These are phyloP conservation scores for Ceraclea dissimilis DNA, from an alignment of 2,888 invertebrate species.

Conservation along the genomic window DNA sequence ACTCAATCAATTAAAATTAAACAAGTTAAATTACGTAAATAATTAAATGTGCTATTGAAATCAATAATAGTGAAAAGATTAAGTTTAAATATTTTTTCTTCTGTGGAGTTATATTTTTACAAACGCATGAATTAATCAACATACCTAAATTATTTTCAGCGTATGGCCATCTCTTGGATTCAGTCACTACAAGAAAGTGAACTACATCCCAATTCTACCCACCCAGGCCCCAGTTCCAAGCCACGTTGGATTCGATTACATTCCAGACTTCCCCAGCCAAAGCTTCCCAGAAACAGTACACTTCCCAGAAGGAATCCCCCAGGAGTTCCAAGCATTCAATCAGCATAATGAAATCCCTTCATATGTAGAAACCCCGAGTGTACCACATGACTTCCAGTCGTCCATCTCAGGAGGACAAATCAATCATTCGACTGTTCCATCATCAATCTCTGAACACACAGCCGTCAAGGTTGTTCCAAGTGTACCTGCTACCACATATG, in stretches of 20 bases:
- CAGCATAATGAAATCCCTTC: not conserved
- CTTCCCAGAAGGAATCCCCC: not conserved
- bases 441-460: not conserved
- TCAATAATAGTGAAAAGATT: too few relatives aligned
- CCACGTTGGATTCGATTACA: not conserved
- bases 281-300: not conserved
- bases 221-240: not conserved
- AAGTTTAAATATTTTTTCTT: too few relatives aligned
- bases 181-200: constrained; percentile 22
- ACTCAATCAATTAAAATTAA: too few relatives aligned
- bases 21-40: too few relatives aligned
- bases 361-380: not conserved
- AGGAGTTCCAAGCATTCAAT: not conserved
- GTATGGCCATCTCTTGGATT: constrained; percentile 22
- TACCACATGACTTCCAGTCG: not conserved
- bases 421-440: not conserved
- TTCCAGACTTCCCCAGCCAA: not conserved
- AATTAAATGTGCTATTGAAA: too few relatives aligned
- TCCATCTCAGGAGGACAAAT: not conserved
- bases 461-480: not conserved
- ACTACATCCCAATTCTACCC: constrained; percentile 18
- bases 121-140: too few relatives aligned
- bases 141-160: constrained; percentile 6
- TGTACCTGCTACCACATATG: not conserved
- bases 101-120: too few relatives aligned